Percentiles rank a stretch among this genome's conserved stretches.
These are phyloP conservation scores for Marronus borbonicus DNA, from an alignment of 2,888 invertebrate genomes.

Conservation along the genomic window DNA sequence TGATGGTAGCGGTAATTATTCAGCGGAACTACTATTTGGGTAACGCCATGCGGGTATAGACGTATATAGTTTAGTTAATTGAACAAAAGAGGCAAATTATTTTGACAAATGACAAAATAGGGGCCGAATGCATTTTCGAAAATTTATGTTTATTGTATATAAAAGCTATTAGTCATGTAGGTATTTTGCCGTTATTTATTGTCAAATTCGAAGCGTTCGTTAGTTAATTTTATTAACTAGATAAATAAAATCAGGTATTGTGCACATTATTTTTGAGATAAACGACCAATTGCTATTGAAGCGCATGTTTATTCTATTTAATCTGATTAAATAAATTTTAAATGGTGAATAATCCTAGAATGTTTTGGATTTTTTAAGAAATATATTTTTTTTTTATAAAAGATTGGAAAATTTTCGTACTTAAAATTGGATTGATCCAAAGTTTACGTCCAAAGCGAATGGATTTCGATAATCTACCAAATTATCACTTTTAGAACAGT, in stretches of 20 bases:
- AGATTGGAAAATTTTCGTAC: no score
- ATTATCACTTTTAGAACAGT: constrained; percentile 2
- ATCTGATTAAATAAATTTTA: no score
- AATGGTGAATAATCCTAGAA: no score
- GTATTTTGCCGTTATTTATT: neutral
- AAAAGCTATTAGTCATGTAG: neutral
- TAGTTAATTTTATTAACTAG: no score
- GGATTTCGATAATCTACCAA: neutral
- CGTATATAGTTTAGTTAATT: neutral
- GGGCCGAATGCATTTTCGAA: neutral
- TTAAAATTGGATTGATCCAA: neutral
- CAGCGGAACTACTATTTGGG: neutral
- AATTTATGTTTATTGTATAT: neutral
- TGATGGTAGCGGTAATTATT: neutral
- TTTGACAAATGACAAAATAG: constrained; percentile 21
- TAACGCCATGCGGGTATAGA: constrained; percentile 5
- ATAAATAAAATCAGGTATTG: no score
- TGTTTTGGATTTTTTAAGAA: no score
- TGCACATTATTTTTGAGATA: no score
- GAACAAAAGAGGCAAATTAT: constrained; percentile 22
- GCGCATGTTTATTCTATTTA: no score
- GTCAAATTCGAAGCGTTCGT: no score
- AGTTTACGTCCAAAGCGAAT: no score
- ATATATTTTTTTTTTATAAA: no score
- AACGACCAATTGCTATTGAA: no score